Conservation (phyloP, 2,113 vertebrate genomes). For the Lathamus discolor region DNA sequence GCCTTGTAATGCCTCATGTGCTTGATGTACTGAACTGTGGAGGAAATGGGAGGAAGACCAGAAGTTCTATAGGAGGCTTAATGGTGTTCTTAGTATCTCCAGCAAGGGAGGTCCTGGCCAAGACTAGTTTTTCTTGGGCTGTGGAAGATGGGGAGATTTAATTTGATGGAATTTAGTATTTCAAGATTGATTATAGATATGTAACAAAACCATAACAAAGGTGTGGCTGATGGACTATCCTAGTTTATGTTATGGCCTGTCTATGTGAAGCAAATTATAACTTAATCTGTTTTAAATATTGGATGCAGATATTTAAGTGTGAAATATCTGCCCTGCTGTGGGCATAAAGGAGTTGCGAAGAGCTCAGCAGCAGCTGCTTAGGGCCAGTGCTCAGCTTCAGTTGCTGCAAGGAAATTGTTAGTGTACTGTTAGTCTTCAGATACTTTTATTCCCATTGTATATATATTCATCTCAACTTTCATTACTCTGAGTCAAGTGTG, state of each 20-base stretch:
- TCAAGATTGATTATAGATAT: background rate
- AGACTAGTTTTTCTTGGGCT: background rate
- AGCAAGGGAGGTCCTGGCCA: background rate
- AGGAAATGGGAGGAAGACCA: background rate
- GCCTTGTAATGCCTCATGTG: background rate
- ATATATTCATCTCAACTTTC: background rate
- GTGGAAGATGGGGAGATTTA: background rate
- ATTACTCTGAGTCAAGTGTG: slow-evolving; percentile 53
- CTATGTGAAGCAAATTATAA: background rate
- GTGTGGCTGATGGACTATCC: background rate
- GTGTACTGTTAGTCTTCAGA: background rate
- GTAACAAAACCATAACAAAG: background rate
- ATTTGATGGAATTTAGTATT: background rate
- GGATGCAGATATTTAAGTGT: background rate
- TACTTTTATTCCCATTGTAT: background rate
- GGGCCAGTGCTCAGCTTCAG: background rate
- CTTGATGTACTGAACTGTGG: background rate
- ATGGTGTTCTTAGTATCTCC: background rate
- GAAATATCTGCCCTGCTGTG: background rate
- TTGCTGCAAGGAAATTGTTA: background rate
- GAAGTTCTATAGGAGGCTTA: background rate
- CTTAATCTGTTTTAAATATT: background rate
- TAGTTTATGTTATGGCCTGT: background rate
- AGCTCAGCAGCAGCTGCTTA: background rate
- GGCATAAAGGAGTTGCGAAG: background rate